These are phyloP conservation scores for Acanthiza pusilla DNA, from an alignment of 2,797 vertebrate species.

Conservation along the genomic window DNA sequence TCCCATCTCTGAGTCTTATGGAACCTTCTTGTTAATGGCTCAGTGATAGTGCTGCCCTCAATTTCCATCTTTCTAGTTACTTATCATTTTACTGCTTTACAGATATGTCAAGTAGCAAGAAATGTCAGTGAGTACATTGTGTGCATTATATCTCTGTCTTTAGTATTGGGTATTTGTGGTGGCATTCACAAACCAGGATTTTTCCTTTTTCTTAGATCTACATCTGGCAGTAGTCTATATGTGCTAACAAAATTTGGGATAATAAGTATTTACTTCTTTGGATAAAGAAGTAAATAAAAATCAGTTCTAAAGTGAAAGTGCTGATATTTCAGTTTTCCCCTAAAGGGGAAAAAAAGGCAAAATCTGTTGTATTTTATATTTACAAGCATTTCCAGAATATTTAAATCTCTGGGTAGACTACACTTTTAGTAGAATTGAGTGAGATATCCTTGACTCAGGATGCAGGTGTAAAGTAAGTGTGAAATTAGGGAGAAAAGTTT, in stretches of 20 bases:
- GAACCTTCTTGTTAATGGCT: neutral
- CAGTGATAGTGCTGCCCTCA: neutral
- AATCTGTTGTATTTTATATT: neutral
- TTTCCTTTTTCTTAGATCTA: neutral
- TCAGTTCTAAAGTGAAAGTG: neutral
- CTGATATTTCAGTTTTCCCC: neutral
- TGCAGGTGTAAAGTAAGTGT: neutral
- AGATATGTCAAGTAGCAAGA: neutral
- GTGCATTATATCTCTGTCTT: neutral
- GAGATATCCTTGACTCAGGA: neutral
- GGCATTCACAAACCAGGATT: neutral
- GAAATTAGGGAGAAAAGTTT: neutral
- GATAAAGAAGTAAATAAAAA: neutral
- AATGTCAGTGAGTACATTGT: neutral
- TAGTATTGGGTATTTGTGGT: neutral
- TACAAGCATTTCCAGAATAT: neutral
- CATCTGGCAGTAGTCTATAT: neutral
- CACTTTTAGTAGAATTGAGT: neutral
- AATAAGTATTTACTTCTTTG: neutral
- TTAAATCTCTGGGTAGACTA: neutral
- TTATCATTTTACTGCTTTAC: neutral
- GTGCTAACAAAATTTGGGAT: neutral
- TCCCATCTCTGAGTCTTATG: neutral
- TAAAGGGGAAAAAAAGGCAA: neutral
- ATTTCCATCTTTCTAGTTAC: neutral